These are phyloP conservation scores for Meandrusa payeni DNA, from an alignment of 2,888 invertebrate genomes.

Conservation along the genomic window DNA sequence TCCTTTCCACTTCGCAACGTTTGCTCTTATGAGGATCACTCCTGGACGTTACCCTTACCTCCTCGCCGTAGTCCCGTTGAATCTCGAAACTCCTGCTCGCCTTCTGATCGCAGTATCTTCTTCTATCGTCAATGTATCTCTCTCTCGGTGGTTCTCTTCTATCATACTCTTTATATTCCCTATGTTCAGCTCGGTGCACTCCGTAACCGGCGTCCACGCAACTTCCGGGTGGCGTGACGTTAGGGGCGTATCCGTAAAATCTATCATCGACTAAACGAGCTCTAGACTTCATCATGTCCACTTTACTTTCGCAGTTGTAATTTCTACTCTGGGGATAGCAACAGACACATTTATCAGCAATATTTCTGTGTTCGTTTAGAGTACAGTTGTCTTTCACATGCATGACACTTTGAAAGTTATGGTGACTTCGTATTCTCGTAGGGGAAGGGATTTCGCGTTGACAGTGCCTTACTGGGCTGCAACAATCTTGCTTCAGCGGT, in stretches of 20 bases:
- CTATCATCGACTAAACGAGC: constrained; percentile 36
- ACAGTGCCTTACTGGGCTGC: constrained; percentile 40
- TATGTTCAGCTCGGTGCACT: constrained; percentile 31
- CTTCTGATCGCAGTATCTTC: constrained; percentile 51
- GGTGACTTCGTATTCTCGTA: constrained; percentile 51
- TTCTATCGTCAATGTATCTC: constrained; percentile 46
- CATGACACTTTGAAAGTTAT: constrained; percentile 39
- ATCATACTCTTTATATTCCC: constrained; percentile 44
- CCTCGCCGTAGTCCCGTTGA: constrained; percentile 49
- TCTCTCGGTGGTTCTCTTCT: constrained; percentile 31
- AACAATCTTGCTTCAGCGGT: constrained; percentile 40
- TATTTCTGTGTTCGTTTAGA: constrained; percentile 29
- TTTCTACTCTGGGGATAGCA: constrained; percentile 28
- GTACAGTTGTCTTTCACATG: constrained; percentile 41
- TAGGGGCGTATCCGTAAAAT: constrained; percentile 43
- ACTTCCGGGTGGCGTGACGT: constrained; percentile 42
- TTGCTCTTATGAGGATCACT: constrained; percentile 50
- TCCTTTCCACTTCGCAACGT: constrained; percentile 39
- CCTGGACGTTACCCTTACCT: constrained; percentile 49
- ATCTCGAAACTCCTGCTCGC: constrained; percentile 63
- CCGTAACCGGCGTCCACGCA: constrained; percentile 39
- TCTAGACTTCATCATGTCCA: constrained; percentile 43
- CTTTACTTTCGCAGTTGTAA: constrained; percentile 50
- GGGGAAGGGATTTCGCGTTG: constrained; percentile 44
- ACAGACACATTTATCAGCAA: constrained; percentile 40